Conservation (phyloP, 2,888 invertebrate genomes). For the Cephus nigrinus region DNA sequence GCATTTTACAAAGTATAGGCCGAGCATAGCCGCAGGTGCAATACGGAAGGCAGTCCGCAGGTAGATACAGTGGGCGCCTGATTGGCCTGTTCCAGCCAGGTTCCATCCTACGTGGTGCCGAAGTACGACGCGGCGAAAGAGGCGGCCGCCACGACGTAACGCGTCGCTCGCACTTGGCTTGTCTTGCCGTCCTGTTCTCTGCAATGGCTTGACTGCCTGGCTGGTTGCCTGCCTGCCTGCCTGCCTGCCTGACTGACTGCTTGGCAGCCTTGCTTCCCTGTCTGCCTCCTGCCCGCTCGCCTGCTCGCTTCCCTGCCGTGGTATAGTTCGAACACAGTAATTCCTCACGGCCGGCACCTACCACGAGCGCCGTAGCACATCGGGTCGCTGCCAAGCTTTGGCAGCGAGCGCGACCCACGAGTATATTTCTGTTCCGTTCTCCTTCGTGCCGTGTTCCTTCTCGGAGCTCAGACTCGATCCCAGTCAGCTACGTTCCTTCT, state of each 20-base stretch:
- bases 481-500: neutral
- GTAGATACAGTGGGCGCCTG: constrained; percentile 60
- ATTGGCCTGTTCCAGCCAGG: constrained; percentile 58
- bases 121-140: constrained; percentile 41
- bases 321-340: constrained; percentile 48
- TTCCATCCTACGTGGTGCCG: constrained; percentile 55
- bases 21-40: constrained; percentile 56
- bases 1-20: constrained; percentile 54
- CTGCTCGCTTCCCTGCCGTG: constrained; percentile 20
- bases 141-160: constrained; percentile 46
- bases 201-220: neutral
- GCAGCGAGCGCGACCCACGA: constrained; percentile 40
- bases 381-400: constrained; percentile 47
- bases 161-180: constrained; percentile 46
- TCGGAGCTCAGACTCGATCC: neutral
- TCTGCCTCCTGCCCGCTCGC: neutral
- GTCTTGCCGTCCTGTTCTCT: constrained; percentile 8
- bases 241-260: neutral
- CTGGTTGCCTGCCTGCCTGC: neutral
- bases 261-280: neutral
- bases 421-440: constrained; percentile 54
- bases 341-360: constrained; percentile 47
- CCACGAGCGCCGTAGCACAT: neutral
- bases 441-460: neutral
- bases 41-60: constrained; percentile 55